Evolutionary conservation across 2,797 vertebrate genomes (phyloP).

Genomic region (Clarias laeviceps): DNA sequence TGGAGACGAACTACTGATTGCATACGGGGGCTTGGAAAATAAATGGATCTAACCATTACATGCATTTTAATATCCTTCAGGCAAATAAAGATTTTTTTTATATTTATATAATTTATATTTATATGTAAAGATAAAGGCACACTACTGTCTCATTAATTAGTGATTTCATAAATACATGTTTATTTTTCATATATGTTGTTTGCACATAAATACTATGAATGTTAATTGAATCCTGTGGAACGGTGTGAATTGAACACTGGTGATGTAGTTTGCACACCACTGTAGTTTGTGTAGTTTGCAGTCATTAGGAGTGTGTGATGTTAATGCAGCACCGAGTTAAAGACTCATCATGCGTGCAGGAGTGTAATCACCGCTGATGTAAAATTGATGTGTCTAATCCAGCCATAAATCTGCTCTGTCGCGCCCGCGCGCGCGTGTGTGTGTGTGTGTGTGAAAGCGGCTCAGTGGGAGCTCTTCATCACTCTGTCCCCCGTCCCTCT

Average conservation of each 20-base stretch:
- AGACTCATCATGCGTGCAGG: background rate
- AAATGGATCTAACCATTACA: background rate
- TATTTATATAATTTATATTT: too few relatives aligned
- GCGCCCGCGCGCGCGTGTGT: background rate
- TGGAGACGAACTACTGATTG: background rate
- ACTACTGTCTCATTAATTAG: too few relatives aligned
- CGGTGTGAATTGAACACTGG: too few relatives aligned
- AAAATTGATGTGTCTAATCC: conserved; percentile 82
- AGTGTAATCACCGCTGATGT: background rate
- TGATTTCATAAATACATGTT: too few relatives aligned
- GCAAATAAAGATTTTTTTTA: too few relatives aligned
- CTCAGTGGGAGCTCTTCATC: conserved; percentile 94
- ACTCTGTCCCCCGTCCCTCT: conserved; percentile 59
- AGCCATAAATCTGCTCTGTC: conserved; percentile 91
- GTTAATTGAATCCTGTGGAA: too few relatives aligned
- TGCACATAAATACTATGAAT: too few relatives aligned
- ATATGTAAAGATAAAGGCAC: too few relatives aligned
- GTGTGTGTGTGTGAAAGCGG: conserved; percentile 62
- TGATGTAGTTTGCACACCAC: too few relatives aligned
- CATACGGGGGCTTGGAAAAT: background rate
- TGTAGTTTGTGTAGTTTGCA: too few relatives aligned
- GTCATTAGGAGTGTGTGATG: background rate
- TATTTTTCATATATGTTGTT: too few relatives aligned
- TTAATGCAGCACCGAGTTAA: background rate
- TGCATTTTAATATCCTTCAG: background rate